phyloP scores from a whole-genome alignment of 2,113 vertebrate genomes.

The Rattus rattus region DNA sequence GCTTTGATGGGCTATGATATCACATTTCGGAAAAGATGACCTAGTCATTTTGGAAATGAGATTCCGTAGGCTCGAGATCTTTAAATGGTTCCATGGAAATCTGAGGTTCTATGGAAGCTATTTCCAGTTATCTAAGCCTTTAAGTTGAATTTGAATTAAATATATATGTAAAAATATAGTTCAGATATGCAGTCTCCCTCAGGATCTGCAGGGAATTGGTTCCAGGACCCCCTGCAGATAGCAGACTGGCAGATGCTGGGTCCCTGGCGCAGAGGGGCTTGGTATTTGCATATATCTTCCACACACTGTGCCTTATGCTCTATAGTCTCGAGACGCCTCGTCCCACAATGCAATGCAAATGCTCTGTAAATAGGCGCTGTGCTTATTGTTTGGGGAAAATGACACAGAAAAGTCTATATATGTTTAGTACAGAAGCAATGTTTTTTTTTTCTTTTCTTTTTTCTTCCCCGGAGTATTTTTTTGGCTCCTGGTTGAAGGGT shows the following conservation, averaged over 20 bases:
- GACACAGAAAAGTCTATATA: background rate
- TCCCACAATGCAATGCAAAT: background rate
- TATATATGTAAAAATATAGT: constrained; percentile 39
- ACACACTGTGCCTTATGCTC: background rate
- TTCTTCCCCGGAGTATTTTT: background rate
- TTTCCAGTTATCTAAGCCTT: constrained; percentile 44
- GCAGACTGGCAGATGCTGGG: background rate
- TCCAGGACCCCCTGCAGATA: constrained; percentile 20
- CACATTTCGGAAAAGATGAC: constrained; percentile 21
- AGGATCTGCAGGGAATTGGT: constrained; percentile 12
- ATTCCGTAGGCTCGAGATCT: constrained; percentile 35
- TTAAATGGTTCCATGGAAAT: constrained; percentile 22
- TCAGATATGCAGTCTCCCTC: constrained; percentile 35
- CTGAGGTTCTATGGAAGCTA: background rate
- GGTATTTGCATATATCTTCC: background rate
- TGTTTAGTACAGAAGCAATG: background rate
- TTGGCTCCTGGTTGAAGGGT: background rate
- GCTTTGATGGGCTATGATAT: constrained; percentile 14
- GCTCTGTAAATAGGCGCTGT: background rate
- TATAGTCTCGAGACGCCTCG: background rate
- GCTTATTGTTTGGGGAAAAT: background rate
- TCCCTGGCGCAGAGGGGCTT: background rate
- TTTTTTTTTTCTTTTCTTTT: background rate
- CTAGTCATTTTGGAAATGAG: constrained; percentile 18
- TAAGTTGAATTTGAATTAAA: constrained; percentile 56